Evolutionary conservation across 2,797 vertebrate genomes (phyloP), one percentile per base, ranked within the genome.

Genomic region (Champsocephalus gunnari): DNA sequence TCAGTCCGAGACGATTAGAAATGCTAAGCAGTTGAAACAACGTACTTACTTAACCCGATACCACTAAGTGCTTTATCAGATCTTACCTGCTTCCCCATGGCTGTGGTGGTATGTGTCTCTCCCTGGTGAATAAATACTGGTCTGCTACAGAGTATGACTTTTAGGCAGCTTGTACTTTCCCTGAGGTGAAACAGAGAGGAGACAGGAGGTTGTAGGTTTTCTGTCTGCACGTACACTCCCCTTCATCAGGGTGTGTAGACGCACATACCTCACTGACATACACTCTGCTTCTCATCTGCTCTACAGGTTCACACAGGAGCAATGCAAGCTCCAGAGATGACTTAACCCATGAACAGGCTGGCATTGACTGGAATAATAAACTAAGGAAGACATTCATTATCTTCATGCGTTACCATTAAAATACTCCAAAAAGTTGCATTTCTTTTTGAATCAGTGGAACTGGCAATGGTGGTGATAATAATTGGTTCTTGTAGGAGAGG

Each of bases 1-100:
- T 74, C 47, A 76, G 32, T 43, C 60, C 59, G 21, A 70, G 45
- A 53, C 38, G 13, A 73, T 67, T 48, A 58, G 3, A 43, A 73
- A 38, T 69, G 14, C 47, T 17, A 24, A 64, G 19, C 32, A 68
- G 28, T 6, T 54, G 55, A 73, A 71, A 70, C n/a, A 1, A 74
- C 70, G 50, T 66, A 73, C 63, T 61, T 12, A 4, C n/a, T 64
- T 8, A 66, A 58, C 41, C 24, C 12, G 41, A 45, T 53, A 53
- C 48, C 53, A 62, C 62, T 80, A 68, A 84, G 76, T 24, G 43
- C 68, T 76, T 77, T 54, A 69, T 85, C 78, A 77, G 81, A 76
- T 88, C 93, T 93, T 95, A 95, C 93, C 94, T 94, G 92, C 84
- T 89, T 91, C 93, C 81, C 93, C 94, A 95, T 94, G 89, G 88